Conservation (phyloP, 1,140 invertebrate species). For the Cyrtorhinus lividipennis region DNA sequence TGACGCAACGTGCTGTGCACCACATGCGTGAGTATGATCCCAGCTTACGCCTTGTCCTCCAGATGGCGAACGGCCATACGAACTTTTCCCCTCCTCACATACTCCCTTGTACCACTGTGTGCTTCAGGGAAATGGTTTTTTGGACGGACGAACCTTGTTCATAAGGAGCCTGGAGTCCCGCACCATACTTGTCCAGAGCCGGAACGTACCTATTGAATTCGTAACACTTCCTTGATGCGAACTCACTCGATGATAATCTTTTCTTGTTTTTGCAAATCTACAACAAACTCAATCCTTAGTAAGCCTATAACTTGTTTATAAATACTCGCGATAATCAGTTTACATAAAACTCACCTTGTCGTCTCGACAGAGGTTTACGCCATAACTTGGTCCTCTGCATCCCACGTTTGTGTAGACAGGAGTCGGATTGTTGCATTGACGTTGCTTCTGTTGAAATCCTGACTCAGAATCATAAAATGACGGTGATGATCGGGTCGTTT, state of each 20-base stretch:
- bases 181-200: constrained; percentile 42
- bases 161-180: constrained; percentile 52
- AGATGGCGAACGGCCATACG: no score
- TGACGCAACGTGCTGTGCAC: no score
- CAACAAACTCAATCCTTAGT: constrained; percentile 17
- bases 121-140: no score
- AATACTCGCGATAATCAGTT: neutral
- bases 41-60: no score
- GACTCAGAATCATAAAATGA: no score
- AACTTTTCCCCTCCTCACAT: no score
- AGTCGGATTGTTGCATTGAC: constrained; percentile 39
- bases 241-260: constrained; percentile 36
- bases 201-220: constrained; percentile 41
- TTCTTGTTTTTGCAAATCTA: constrained; percentile 42
- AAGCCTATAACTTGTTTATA: neutral
- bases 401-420: constrained; percentile 37
- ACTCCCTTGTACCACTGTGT: no score
- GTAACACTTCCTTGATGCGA: constrained; percentile 43
- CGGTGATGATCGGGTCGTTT: no score
- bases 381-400: constrained; percentile 45
- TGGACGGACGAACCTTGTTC: constrained; percentile 49
- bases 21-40: no score
- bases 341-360: constrained; percentile 37
- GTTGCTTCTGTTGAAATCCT: constrained; percentile 35
- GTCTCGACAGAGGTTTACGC: constrained; percentile 48